Base-by-base conservation (phyloP, 2,888 invertebrate species). In the Nysson spinosus region DNA sequence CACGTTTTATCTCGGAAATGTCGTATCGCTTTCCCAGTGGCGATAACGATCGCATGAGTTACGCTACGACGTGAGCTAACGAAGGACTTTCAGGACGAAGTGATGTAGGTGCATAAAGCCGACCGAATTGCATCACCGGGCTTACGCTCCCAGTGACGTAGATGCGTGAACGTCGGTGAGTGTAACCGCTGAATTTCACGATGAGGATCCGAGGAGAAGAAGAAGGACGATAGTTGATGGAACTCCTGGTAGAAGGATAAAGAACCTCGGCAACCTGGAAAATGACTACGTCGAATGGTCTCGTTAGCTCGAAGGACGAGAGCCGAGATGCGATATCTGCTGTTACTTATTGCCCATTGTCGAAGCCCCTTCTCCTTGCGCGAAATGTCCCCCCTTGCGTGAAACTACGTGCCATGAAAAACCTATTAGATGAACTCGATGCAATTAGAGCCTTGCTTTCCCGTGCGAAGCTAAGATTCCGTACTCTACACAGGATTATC, bases 291-390 rank as follows among this genome's bases (percentile, higher is more conserved):
- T 57, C 55, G 68, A 71, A 72, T 42, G 77, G 68, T 75, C 75
- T 75, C 77, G 75, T 75, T 75, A 75, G 63, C 52, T 43, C 52
- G 52, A 60, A 51, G 56, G 60, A 65, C 73, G 67, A 49, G 67
- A 37, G 34, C 24, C 56, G 46, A 74, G 74, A 75, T 75, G 68
- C 68, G 65, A 69, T 77, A 74, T 66, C 71, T 65, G 51, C 44
- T 19, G 69, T 77, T 75, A 77, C 70, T 75, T 75, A 75, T 77
- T 70, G 77, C 74, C 75, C 60, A 75, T 75, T 75, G 75, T 75
- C 51, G 55, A 47, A 39, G 58, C 43, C 20, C 44, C 30, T 34
- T 24, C 46, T 40, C 12, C 51, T 37, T 37, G 65, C 46, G 39
- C 44, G 42, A 44, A 42, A 28, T 56, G 22, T 30, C 47, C 56